phyloP scores from a whole-genome alignment of 2,113 vertebrate species.

The Callionymus lyra region DNA sequence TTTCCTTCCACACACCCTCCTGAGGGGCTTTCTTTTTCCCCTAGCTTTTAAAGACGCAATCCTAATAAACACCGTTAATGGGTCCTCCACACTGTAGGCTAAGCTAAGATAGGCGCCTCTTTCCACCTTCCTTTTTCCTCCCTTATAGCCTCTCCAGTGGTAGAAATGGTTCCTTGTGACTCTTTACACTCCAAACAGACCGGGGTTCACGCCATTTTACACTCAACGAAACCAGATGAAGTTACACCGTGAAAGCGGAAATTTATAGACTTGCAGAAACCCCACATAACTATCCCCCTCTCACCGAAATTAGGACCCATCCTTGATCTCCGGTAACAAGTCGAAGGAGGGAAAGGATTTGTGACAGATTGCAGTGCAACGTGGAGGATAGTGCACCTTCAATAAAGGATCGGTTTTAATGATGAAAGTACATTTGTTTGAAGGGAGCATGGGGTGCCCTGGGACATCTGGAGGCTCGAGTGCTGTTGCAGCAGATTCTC shows the following conservation, averaged over 20 bases:
- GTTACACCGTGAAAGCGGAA: constrained; percentile 17
- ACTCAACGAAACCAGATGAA: too few species aligned
- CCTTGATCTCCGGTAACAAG: too few species aligned
- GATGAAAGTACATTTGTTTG: constrained; percentile 32
- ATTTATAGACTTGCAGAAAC: constrained; percentile 15
- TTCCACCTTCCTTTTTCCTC: constrained; percentile 7
- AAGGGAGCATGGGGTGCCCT: constrained; percentile 42
- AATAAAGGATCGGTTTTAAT: constrained; percentile 22
- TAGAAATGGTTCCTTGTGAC: constrained; percentile 44
- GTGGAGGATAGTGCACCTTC: constrained; percentile 8
- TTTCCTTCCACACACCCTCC: constrained; percentile 25
- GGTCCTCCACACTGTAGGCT: constrained; percentile 35
- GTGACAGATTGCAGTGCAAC: too few species aligned
- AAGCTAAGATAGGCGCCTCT: constrained; percentile 27
- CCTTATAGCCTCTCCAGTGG: constrained; percentile 29
- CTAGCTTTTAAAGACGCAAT: constrained; percentile 39
- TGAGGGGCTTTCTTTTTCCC: constrained; percentile 35
- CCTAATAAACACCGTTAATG: constrained; percentile 49
- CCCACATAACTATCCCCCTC: constrained; percentile 8
- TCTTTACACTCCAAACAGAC: too few species aligned
- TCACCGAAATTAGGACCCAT: neutral
- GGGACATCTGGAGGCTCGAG: constrained; percentile 49
- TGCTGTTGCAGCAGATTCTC: constrained; percentile 52
- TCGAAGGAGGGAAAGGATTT: neutral
- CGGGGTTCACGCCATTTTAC: constrained; percentile 11